Percentiles rank a stretch among this genome's conserved stretches.
Conservation (phyloP, 2,888 invertebrate species). For the Mythimna loreyi region DNA sequence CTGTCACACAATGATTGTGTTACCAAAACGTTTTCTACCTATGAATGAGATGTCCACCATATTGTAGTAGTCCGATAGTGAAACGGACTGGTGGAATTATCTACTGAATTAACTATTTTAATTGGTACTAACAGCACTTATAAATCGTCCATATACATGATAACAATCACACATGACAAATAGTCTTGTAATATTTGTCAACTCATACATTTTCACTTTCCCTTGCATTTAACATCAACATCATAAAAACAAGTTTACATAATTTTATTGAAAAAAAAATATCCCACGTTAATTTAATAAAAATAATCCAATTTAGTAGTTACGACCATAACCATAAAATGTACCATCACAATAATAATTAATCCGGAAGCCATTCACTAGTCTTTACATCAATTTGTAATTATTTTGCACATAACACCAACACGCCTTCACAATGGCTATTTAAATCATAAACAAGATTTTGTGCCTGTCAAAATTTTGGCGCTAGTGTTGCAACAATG, state of each 20-base stretch:
- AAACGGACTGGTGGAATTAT: no score
- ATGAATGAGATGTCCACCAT: no score
- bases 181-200: not conserved
- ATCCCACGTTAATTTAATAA: conserved; percentile 24
- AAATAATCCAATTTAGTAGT: conserved; percentile 17
- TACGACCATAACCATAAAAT: conserved; percentile 34
- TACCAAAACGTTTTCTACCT: no score
- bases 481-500: conserved; percentile 57
- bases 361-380: conserved; percentile 55
- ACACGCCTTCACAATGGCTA: conserved; percentile 47
- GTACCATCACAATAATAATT: conserved; percentile 43
- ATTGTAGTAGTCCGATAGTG: no score
- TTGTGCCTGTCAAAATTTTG: conserved; percentile 34
- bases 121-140: not conserved
- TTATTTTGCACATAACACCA: conserved; percentile 50
- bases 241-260: conserved; percentile 23
- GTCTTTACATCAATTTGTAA: conserved; percentile 53
- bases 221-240: conserved; percentile 1
- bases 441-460: conserved; percentile 50
- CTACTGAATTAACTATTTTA: not conserved
- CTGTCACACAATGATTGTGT: no score
- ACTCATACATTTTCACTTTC: conserved; percentile 8
- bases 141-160: not conserved
- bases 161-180: not conserved
- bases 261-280: not conserved